phyloP scores from a whole-genome alignment of 2,113 vertebrate genomes.

The Sclerurus mexicanus region DNA sequence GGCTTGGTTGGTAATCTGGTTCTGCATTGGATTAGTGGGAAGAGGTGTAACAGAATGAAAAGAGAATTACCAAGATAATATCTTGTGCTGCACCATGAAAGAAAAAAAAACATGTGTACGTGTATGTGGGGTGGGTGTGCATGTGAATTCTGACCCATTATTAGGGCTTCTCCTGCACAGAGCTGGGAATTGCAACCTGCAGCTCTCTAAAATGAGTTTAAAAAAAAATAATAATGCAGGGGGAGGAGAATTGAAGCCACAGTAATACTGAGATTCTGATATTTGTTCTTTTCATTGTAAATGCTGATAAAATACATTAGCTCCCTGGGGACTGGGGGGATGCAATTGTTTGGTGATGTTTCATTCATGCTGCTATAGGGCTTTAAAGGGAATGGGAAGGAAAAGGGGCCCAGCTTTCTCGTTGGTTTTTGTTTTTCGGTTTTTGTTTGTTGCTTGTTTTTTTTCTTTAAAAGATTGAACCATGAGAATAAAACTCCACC shows the following conservation, averaged over 20 bases:
- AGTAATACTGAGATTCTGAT: neutral
- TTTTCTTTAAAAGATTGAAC: neutral
- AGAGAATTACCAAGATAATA: neutral
- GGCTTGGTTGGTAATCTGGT: conserved; percentile 37
- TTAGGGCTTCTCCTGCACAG: neutral
- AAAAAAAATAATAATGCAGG: neutral
- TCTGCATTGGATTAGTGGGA: conserved; percentile 27
- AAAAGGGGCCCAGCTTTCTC: neutral
- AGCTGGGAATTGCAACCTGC: conserved; percentile 24
- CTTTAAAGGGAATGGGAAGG: neutral
- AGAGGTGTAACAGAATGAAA: neutral
- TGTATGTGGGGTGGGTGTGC: neutral
- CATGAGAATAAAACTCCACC: neutral
- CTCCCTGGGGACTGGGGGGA: neutral
- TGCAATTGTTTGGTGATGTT: conserved; percentile 49
- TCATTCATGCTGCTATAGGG: conserved; percentile 32
- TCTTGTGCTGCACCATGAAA: neutral
- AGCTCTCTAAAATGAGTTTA: neutral
- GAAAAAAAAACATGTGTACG: neutral
- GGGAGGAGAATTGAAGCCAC: neutral
- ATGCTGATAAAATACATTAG: conserved; percentile 19
- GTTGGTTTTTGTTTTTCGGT: neutral
- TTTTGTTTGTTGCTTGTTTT: neutral
- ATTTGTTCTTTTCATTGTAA: neutral
- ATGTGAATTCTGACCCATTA: neutral